phyloP scores from a whole-genome alignment of 2,797 vertebrate genomes.

The Notamacropus eugenii region DNA sequence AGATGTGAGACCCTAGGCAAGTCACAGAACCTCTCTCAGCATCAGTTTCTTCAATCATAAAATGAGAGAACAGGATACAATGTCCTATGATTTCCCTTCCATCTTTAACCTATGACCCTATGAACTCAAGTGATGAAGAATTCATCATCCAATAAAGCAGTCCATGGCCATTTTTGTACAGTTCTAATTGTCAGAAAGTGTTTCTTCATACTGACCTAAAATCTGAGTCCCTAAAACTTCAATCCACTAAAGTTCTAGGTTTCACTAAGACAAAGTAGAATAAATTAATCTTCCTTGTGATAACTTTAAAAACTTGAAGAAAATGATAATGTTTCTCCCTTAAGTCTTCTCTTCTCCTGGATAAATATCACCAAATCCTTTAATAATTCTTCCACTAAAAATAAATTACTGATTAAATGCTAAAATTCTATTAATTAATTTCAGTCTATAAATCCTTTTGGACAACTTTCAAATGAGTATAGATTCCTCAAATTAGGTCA shows the following conservation, averaged over 20 bases:
- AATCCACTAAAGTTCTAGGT: neutral
- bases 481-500: constrained; percentile 44
- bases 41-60: neutral
- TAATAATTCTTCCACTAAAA: neutral
- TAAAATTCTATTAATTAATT: neutral
- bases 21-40: neutral
- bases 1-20: neutral
- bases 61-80: neutral
- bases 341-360: neutral
- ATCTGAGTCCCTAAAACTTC: neutral
- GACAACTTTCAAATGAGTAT: constrained; percentile 14
- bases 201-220: neutral
- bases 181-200: neutral
- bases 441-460: neutral
- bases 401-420: neutral
- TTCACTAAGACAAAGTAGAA: neutral
- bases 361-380: neutral
- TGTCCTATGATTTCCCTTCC: neutral
- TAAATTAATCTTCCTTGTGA: neutral
- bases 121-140: neutral
- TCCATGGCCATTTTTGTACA: neutral
- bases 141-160: neutral
- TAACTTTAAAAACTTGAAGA: neutral
- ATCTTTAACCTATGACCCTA: neutral
- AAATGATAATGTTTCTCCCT: neutral